These are phyloP conservation scores for Synanthedon formicaeformis DNA, from an alignment of 2,888 invertebrate species.

Conservation along the genomic window DNA sequence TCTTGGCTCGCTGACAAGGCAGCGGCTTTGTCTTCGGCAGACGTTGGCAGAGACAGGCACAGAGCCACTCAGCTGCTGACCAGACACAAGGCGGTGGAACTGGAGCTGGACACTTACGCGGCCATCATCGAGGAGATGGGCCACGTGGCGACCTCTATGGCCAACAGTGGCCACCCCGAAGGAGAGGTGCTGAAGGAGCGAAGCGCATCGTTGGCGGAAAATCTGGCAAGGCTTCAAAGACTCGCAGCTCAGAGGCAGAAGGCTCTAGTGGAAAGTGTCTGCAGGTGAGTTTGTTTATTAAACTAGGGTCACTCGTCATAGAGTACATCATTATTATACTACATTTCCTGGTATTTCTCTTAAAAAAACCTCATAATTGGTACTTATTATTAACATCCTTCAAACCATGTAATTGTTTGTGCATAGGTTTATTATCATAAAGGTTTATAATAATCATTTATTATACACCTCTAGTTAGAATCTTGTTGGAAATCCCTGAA, in stretches of 20 bases:
- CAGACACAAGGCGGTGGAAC: slow-evolving; percentile 93
- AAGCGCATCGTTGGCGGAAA: slow-evolving; percentile 80
- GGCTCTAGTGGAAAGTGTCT: slow-evolving; percentile 90
- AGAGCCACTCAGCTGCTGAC: slow-evolving; percentile 93
- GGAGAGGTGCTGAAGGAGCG: slow-evolving; percentile 82
- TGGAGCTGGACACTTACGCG: slow-evolving; percentile 91
- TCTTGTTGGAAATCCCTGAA: too few relatives aligned
- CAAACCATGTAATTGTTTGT: too few relatives aligned
- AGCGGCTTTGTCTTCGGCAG: slow-evolving; percentile 83
- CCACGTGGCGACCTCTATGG: slow-evolving; percentile 84
- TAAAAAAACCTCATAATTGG: too few relatives aligned
- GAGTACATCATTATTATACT: too few relatives aligned
- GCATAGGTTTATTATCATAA: too few relatives aligned
- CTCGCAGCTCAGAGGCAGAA: slow-evolving; percentile 83
- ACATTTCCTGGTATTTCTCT: too few relatives aligned
- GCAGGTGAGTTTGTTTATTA: slow-evolving; percentile 47
- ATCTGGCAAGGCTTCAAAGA: slow-evolving; percentile 84
- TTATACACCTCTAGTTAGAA: too few relatives aligned
- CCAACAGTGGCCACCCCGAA: slow-evolving; percentile 84
- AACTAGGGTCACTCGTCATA: too few relatives aligned
- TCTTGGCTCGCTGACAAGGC: slow-evolving; percentile 92
- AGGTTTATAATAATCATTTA: too few relatives aligned
- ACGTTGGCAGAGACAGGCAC: slow-evolving; percentile 90
- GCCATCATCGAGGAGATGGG: slow-evolving; percentile 95
- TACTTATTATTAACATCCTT: too few relatives aligned